A percentile compares a stretch with the other conserved stretches of the same genome.
Conservation (phyloP, 2,113 vertebrate species). For the Typhlomys cinereus region DNA sequence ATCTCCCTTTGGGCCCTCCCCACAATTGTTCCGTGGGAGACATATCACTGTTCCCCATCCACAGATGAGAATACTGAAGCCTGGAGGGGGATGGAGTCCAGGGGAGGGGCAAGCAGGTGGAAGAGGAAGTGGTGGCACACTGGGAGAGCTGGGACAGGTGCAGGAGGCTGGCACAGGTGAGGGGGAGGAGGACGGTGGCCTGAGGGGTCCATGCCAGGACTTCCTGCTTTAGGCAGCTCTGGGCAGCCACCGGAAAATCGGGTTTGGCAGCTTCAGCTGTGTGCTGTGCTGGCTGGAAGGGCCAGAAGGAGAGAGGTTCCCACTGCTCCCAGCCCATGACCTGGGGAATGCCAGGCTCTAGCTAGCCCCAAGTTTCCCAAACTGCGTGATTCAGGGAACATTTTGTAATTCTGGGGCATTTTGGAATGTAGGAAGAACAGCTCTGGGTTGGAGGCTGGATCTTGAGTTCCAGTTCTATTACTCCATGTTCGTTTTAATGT, state of each 20-base stretch:
- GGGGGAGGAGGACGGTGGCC: not conserved
- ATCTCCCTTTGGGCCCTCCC: not conserved
- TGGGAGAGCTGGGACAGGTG: not conserved
- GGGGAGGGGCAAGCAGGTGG: not conserved
- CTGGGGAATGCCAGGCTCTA: not conserved
- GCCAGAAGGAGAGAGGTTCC: slow-evolving; percentile 35
- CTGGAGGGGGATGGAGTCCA: not conserved
- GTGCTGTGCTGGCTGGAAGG: not conserved
- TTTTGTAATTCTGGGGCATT: slow-evolving; percentile 31
- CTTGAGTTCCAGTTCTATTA: not conserved
- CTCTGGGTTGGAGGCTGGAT: not conserved
- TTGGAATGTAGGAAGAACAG: not conserved
- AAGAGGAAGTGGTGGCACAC: not conserved
- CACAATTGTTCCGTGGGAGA: not conserved
- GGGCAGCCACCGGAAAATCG: slow-evolving; percentile 68
- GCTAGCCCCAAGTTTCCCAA: not conserved
- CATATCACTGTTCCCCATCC: not conserved
- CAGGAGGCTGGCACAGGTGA: not conserved
- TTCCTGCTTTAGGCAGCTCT: slow-evolving; percentile 47
- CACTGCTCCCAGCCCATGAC: slow-evolving; percentile 7
- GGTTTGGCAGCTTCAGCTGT: slow-evolving; percentile 66
- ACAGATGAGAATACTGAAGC: slow-evolving; percentile 4
- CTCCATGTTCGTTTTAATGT: not conserved
- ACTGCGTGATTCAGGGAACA: not conserved
- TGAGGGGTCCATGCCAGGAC: not conserved